phyloP scores from a whole-genome alignment of 2,113 vertebrate genomes.

The Psophia crepitans region DNA sequence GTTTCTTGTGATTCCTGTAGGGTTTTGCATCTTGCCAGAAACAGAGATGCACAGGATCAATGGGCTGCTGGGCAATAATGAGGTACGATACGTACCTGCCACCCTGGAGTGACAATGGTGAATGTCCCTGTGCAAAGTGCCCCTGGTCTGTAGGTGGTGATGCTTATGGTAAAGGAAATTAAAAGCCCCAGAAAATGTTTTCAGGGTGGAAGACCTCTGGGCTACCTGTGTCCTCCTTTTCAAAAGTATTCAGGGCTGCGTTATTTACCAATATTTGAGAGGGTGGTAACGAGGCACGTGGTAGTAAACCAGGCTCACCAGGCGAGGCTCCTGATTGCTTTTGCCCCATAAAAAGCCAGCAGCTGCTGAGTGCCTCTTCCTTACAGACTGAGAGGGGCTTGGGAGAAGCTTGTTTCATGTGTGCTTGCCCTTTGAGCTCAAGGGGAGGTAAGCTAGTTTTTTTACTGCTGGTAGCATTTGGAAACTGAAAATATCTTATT shows the following conservation, averaged over 20 bases:
- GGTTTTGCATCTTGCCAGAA: background rate
- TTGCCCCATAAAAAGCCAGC: background rate
- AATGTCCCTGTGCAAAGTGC: background rate
- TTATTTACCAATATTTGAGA: background rate
- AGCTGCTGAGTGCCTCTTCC: fast-evolving
- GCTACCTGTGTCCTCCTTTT: background rate
- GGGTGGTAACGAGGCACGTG: background rate
- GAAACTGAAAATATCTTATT: fast-evolving
- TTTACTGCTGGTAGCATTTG: background rate
- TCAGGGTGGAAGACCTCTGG: background rate
- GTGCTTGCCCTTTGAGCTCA: fast-evolving
- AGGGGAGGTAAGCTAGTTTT: background rate
- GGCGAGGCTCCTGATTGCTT: background rate
- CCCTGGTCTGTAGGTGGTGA: background rate
- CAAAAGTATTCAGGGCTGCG: background rate
- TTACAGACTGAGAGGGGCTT: background rate
- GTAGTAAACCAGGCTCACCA: background rate
- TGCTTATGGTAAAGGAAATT: background rate
- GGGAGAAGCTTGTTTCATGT: fast-evolving
- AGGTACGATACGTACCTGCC: fast-evolving
- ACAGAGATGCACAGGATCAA: background rate
- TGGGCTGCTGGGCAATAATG: background rate
- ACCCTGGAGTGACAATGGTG: fast-evolving
- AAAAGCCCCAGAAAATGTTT: background rate
- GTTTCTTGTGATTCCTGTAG: background rate